phyloP scores from a whole-genome alignment of 2,113 vertebrate genomes.

The Apteryx mantelli region DNA sequence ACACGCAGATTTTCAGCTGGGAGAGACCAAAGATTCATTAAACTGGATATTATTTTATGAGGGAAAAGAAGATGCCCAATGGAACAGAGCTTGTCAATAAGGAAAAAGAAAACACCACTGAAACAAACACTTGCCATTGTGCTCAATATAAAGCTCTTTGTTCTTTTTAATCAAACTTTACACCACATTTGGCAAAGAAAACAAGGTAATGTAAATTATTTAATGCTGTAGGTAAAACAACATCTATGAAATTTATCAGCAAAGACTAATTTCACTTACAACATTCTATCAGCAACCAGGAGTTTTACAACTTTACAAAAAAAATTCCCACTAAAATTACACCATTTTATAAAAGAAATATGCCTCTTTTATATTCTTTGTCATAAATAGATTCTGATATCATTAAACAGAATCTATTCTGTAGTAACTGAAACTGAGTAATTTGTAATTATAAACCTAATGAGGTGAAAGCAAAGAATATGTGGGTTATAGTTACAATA shows the following conservation, averaged over 20 bases:
- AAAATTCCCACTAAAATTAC: neutral
- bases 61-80: neutral
- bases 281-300: neutral
- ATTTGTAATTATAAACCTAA: slow-evolving; percentile 3
- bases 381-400: neutral
- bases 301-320: neutral
- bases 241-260: neutral
- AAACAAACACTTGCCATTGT: neutral
- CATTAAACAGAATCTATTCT: neutral
- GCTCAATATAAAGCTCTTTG: neutral
- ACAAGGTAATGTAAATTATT: neutral
- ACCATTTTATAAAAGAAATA: neutral
- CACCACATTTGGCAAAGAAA: neutral
- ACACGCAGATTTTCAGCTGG: neutral
- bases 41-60: neutral
- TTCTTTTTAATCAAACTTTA: neutral
- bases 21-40: neutral
- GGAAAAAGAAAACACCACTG: neutral
- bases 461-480: neutral
- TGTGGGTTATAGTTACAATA: neutral
- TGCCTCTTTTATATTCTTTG: neutral
- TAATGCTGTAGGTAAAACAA: neutral
- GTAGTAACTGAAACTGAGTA: neutral
- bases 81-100: neutral
- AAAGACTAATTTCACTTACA: neutral